Conservation (phyloP, 2,113 vertebrate species). For the Glaucomys volans region DNA sequence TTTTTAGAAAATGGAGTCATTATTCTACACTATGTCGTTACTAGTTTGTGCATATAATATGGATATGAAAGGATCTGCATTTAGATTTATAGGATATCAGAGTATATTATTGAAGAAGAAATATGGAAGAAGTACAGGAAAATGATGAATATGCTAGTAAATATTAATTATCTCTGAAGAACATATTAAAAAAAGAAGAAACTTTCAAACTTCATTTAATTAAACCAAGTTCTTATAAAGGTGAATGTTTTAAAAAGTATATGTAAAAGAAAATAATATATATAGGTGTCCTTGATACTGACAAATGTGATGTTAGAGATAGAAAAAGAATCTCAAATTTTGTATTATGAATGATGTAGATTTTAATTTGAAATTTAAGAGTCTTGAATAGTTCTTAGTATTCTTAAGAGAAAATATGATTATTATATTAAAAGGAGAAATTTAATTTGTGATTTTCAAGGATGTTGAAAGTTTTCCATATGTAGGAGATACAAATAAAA, state of each 20-base stretch:
- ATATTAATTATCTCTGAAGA: neutral
- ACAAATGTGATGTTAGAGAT: neutral
- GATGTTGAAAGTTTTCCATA: neutral
- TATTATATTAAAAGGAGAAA: neutral
- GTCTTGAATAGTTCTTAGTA: neutral
- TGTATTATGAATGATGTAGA: neutral
- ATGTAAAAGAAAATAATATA: neutral
- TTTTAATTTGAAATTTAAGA: neutral
- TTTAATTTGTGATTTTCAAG: neutral
- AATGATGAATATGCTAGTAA: constrained; percentile 12
- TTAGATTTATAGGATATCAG: constrained; percentile 57
- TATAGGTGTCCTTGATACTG: neutral
- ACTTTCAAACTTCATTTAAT: neutral
- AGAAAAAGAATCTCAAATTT: neutral
- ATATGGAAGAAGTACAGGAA: neutral
- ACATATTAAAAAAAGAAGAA: constrained; percentile 17
- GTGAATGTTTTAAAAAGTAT: neutral
- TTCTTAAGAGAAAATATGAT: neutral
- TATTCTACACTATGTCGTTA: constrained; percentile 28
- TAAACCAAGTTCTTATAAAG: neutral
- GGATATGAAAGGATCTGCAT: constrained; percentile 53
- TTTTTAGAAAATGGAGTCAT: constrained; percentile 39
- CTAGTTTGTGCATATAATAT: constrained; percentile 12
- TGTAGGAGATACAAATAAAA: neutral
- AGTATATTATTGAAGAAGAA: constrained; percentile 55